A percentile compares a stretch with the other conserved stretches of the same genome.
phyloP scores from a whole-genome alignment of 1,140 invertebrate genomes.

The Hyposmocoma kahamanoa region DNA sequence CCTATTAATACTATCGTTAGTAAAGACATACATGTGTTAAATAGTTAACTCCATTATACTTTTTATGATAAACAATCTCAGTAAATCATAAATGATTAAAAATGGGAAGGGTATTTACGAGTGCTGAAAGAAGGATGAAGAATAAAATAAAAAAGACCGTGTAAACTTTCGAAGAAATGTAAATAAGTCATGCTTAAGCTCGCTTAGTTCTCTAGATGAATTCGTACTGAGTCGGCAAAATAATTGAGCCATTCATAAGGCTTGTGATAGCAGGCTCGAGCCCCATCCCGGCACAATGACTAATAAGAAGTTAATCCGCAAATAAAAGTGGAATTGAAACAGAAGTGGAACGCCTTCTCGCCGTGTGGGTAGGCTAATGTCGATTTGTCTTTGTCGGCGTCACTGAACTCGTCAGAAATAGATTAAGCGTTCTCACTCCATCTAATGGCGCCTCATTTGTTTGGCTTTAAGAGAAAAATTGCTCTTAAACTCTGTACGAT shows the following conservation, averaged over 20 bases:
- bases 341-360: constrained; percentile 66
- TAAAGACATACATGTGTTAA: constrained; percentile 33
- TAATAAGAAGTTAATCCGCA: constrained; percentile 74
- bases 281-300: constrained; percentile 60
- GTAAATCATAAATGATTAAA: too few relatives aligned
- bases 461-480: constrained; percentile 73
- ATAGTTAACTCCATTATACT: constrained; percentile 11
- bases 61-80: too few relatives aligned
- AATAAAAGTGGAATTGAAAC: constrained; percentile 73
- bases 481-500: constrained; percentile 63
- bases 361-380: constrained; percentile 71
- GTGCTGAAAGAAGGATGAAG: constrained; percentile 14
- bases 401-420: constrained; percentile 73
- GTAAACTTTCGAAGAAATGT: constrained; percentile 21
- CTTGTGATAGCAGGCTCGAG: constrained; percentile 57
- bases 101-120: too few relatives aligned
- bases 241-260: constrained; percentile 72
- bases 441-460: constrained; percentile 73
- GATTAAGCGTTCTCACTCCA: constrained; percentile 72
- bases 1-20: constrained; percentile 42
- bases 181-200: constrained; percentile 41
- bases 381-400: constrained; percentile 73
- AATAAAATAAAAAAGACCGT: constrained; percentile 16
- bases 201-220: constrained; percentile 39
- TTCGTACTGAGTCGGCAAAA: constrained; percentile 54